A percentile compares a stretch with the other conserved stretches of the same genome.
These are phyloP conservation scores for Parazoanthus darwini DNA, from an alignment of 92 coral and sea anemone genomes.

Conservation along the genomic window DNA sequence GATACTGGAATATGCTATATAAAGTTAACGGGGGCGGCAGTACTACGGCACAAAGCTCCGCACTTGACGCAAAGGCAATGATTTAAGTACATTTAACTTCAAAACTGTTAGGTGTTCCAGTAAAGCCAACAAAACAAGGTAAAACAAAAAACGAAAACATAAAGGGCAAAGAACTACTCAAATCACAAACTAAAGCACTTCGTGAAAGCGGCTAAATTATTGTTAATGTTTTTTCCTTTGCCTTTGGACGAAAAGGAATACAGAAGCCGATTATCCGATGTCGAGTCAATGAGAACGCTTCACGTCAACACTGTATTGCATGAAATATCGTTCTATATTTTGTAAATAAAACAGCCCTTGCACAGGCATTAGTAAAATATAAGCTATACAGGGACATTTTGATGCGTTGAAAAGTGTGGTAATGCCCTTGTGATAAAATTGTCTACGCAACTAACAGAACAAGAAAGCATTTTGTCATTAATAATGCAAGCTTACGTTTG, in stretches of 20 bases:
- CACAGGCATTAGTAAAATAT: neutral
- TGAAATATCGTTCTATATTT: too few relatives aligned
- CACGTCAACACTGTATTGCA: neutral
- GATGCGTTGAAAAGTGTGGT: neutral
- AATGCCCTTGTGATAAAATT: too few relatives aligned
- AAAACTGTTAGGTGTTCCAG: too few relatives aligned
- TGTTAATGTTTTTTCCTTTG: too few relatives aligned
- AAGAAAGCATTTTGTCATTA: neutral
- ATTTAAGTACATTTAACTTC: too few relatives aligned
- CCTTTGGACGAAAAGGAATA: neutral
- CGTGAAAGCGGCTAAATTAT: neutral
- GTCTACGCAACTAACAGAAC: neutral
- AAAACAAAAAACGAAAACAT: too few relatives aligned
- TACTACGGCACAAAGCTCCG: neutral
- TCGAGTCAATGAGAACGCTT: neutral
- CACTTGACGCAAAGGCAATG: neutral
- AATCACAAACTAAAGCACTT: neutral
- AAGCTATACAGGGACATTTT: neutral
- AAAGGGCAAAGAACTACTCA: too few relatives aligned
- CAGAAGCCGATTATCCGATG: neutral
- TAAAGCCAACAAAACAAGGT: too few relatives aligned
- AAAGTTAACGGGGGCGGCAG: neutral
- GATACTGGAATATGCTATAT: too few relatives aligned
- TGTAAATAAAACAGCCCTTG: neutral
- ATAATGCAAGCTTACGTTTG: neutral